These are phyloP conservation scores for Notarius quadriscutis DNA, from an alignment of 2,113 vertebrate genomes.

Conservation along the genomic window DNA sequence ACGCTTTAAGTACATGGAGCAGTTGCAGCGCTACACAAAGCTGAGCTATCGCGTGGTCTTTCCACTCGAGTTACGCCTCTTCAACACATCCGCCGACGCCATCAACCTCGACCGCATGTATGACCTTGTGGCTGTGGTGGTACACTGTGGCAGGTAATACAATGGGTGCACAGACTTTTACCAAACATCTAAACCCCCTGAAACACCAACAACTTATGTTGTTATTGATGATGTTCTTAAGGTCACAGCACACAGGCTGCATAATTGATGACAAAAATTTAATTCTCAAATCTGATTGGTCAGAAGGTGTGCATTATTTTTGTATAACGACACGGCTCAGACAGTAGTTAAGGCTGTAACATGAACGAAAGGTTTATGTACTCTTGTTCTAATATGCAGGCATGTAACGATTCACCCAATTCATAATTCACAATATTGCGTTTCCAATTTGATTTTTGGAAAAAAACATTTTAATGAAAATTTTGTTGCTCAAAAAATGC, in stretches of 20 bases:
- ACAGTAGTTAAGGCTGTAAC: too few species aligned
- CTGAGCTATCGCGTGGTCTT: constrained; percentile 95
- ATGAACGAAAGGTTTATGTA: not conserved
- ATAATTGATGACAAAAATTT: not conserved
- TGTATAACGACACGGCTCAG: not conserved
- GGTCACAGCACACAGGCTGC: not conserved
- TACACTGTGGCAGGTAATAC: constrained; percentile 91
- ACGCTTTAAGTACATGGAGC: constrained; percentile 98
- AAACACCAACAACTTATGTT: not conserved
- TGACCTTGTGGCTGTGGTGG: constrained; percentile 91
- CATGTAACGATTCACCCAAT: too few species aligned
- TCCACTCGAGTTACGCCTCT: constrained; percentile 91
- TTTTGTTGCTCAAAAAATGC: too few species aligned
- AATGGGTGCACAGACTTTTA: not conserved
- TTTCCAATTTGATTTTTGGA: too few species aligned
- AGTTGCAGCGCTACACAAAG: constrained; percentile 94
- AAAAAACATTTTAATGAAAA: too few species aligned
- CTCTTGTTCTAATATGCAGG: too few species aligned
- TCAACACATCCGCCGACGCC: constrained; percentile 91
- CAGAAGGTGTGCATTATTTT: not conserved
- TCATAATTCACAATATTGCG: too few species aligned
- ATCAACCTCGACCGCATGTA: constrained; percentile 97
- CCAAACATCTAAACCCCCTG: not conserved
- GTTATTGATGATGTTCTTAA: not conserved
- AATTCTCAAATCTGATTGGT: not conserved